Conservation (phyloP, 2,797 vertebrate genomes). For the Pitangus sulphuratus region DNA sequence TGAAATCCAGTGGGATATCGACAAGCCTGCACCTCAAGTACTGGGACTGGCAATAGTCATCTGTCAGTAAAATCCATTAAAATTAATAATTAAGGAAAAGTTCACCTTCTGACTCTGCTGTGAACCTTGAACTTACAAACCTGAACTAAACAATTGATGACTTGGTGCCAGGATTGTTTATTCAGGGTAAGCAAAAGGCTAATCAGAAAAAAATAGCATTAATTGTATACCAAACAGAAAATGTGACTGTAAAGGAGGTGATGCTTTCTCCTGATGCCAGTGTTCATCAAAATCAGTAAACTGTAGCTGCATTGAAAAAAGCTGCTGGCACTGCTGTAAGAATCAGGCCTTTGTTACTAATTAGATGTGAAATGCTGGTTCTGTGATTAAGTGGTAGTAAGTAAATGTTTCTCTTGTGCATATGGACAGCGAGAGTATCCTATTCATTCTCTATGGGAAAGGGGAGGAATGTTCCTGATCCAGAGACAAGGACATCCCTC, state of each 20-base stretch:
- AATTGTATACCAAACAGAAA: background rate
- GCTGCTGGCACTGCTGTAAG: background rate
- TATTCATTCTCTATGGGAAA: background rate
- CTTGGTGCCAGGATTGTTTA: background rate
- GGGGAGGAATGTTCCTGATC: background rate
- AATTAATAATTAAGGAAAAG: background rate
- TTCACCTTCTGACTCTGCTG: background rate
- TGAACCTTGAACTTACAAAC: background rate
- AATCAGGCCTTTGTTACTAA: slow-evolving; percentile 32
- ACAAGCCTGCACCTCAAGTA: background rate
- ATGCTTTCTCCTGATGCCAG: background rate
- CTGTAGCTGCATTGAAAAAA: background rate
- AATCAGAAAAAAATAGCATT: background rate
- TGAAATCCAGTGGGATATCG: background rate
- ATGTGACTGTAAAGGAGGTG: background rate
- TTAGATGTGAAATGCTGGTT: slow-evolving; percentile 24
- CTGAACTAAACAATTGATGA: background rate
- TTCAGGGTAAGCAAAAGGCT: background rate
- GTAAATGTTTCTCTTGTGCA: slow-evolving; percentile 36
- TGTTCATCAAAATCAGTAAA: background rate
- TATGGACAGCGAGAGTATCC: background rate
- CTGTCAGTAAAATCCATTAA: background rate
- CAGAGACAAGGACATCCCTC: background rate
- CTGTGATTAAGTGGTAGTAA: slow-evolving; percentile 32
- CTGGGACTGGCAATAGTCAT: background rate